phyloP scores from a whole-genome alignment of 2,797 vertebrate genomes.

The Tinamus major region DNA sequence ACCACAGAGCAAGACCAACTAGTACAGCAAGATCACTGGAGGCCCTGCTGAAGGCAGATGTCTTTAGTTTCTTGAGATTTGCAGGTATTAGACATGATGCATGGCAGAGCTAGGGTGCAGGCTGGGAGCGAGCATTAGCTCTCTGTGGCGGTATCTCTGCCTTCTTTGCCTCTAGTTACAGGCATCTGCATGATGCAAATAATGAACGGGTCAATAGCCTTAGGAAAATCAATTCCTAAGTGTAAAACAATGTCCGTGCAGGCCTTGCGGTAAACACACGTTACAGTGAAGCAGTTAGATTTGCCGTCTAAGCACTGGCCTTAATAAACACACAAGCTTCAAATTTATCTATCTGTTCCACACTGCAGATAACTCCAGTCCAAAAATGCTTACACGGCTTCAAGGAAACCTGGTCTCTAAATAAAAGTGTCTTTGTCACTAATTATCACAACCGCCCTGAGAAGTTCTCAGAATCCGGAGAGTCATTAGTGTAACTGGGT shows the following conservation, averaged over 20 bases:
- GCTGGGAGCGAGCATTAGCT: fast-evolving
- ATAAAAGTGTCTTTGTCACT: neutral
- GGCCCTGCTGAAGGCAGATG: neutral
- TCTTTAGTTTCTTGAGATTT: neutral
- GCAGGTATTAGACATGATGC: neutral
- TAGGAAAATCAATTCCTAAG: neutral
- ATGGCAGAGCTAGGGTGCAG: fast-evolving
- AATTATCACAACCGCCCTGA: neutral
- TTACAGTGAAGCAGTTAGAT: neutral
- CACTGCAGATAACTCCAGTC: neutral
- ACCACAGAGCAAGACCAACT: neutral
- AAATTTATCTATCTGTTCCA: neutral
- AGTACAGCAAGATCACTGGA: neutral
- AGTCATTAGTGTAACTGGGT: neutral
- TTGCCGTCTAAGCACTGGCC: neutral
- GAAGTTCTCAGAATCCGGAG: neutral
- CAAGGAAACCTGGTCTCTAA: neutral
- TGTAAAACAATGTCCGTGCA: neutral
- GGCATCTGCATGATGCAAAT: neutral
- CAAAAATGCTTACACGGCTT: neutral
- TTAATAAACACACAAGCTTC: neutral
- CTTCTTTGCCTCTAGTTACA: neutral
- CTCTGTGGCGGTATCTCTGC: neutral
- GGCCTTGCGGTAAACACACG: neutral
- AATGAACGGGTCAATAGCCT: neutral